Base-by-base conservation (phyloP, 2,888 invertebrate genomes). In the Watsonalla binaria region DNA sequence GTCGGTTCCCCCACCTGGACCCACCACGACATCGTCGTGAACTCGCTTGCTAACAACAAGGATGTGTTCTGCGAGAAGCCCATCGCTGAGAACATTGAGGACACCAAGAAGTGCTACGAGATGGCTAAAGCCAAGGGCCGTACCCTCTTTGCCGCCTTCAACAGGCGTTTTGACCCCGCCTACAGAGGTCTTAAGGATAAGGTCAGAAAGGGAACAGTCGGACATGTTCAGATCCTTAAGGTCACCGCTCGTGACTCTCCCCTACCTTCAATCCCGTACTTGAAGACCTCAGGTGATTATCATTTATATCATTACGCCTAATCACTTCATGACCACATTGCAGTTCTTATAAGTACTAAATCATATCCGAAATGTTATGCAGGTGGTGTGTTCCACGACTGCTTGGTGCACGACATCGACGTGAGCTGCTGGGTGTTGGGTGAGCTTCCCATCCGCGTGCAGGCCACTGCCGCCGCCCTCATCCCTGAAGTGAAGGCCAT, bases 21-120 rank as follows among this genome's bases (percentile, higher is more conserved):
- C 0, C 94, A 94, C 67, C 92, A 92, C 64, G 80, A 76, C 6
- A 91, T 93, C 14, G 91, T 93, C 0, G 84, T 84, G 0, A 86
- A 84, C 55, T 87, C 92, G 0, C 77, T 94, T 46, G 79, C 86
- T 8, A 82, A 88, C 53, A 88, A 91, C 58, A 94, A 94, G 70
- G 92, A 92, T 15, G 93, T 95, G 0, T 94, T 94, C 73, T 94
- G 94, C 65, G 94, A 95, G 75, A 95, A 95, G 67, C 95, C 94
- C 0, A 92, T 94, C 8, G 92, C 94, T 0, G 92, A 92, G 63
- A 85, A 87, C 56, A 80, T 87, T 5, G 81, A 86, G 34, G 88
- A 91, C 7, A 92, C 92, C 0, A 82, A 81, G 58, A 90, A 84
- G 54, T 93, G 94, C 64, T 94, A 93, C 69, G 90, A 92, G 47